Percentiles rank a stretch among this genome's conserved stretches.
Conservation (phyloP, 2,113 vertebrate genomes). For the Clarias batrachus region DNA sequence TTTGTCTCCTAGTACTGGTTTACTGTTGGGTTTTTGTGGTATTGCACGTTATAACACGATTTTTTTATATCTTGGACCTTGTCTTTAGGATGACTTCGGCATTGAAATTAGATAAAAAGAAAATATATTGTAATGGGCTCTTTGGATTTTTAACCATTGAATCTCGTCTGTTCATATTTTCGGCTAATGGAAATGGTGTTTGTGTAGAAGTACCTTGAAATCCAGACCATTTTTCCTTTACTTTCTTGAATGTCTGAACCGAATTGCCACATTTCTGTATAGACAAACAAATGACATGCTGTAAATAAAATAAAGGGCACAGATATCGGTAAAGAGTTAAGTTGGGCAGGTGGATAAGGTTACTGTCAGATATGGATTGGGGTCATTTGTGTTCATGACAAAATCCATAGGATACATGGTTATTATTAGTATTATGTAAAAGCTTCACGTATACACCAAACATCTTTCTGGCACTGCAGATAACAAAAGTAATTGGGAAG, state of each 20-base stretch:
- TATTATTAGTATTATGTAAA: not conserved
- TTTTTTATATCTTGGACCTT: not conserved
- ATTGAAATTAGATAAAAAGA: not conserved
- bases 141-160: not conserved
- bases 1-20: not conserved
- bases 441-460: not conserved
- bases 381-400: not conserved
- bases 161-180: not conserved
- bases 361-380: not conserved
- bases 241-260: not conserved
- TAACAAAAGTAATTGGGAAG: slow-evolving; percentile 13
- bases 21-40: not conserved
- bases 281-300: not conserved
- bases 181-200: not conserved
- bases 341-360: not conserved
- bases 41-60: not conserved
- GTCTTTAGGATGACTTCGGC: not conserved
- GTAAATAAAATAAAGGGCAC: not conserved
- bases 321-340: not conserved
- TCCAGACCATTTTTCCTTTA: not conserved
- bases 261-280: not conserved
- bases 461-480: slow-evolving; percentile 25
- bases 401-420: not conserved
- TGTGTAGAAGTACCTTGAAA: not conserved
- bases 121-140: not conserved